Evolutionary conservation across 2,888 invertebrate genomes (phyloP).

Genomic region (Lochmaea capreae): DNA sequence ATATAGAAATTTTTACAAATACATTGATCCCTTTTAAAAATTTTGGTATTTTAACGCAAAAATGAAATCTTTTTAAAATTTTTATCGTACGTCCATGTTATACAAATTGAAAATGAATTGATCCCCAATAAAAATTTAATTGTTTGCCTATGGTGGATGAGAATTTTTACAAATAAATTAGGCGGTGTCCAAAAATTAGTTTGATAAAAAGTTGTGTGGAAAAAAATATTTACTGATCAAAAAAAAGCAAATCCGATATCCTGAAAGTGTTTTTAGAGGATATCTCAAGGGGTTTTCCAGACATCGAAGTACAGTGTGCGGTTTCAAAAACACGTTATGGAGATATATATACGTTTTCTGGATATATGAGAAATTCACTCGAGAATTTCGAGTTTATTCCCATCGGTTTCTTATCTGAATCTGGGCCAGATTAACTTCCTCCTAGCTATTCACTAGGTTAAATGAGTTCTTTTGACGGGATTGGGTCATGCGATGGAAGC

Average conservation of each 20-base stretch:
- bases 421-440: conserved; percentile 57
- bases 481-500: conserved; percentile 50
- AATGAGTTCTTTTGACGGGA: conserved; percentile 58
- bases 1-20: no score
- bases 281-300: background rate
- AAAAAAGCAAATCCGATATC: background rate
- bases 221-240: background rate
- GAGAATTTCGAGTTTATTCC: conserved; percentile 48
- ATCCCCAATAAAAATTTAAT: no score
- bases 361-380: conserved; percentile 32
- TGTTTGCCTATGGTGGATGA: no score
- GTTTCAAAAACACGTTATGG: conserved; percentile 16
- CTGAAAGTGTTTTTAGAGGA: background rate
- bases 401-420: conserved; percentile 59
- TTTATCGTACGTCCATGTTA: no score
- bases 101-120: no score
- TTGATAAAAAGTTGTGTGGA: no score
- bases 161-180: no score
- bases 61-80: no score
- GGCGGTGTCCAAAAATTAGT: no score
- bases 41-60: no score
- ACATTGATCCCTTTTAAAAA: no score
- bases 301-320: background rate
- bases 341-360: conserved; percentile 11
- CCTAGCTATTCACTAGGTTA: conserved; percentile 56